Evolutionary conservation across 2,113 vertebrate species (phyloP), one percentile per base, ranked within the genome.

Genomic region (Aldabrachelys gigantea): DNA sequence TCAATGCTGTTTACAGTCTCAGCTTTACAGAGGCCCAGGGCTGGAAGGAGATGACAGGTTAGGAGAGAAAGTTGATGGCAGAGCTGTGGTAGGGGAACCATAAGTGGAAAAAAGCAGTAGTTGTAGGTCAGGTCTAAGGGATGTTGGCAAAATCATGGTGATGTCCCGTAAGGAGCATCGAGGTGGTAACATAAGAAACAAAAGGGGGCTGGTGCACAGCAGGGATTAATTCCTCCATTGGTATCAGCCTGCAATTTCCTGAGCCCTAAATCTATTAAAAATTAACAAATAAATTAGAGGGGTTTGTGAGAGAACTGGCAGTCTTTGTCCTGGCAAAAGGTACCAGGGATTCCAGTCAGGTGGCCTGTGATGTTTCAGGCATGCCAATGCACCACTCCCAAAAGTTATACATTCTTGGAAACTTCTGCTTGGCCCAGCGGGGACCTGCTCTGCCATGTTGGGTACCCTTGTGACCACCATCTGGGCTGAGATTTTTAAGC

Each of bases 401-500:
- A 31, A 12, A 62, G 27, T 62, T 62, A 11, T 11, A 4, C 54
- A 52, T 84, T 52, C 35, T 10, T 47, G 44, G n/a, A 79, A 0
- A 0, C 22, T 80, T 59, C 79, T 53, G 56, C 25, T 17, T 65
- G 59, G 22, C 4, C 52, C 78, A 75, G 69, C 82, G 82, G 65
- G 35, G 2, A 0, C 50, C 22, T 82, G 44, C 31, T 53, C 13
- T 91, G 44, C 76, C 80, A 31, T 82, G 57, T 75, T 25, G 79
- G 24, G 65, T 50, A 29, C 92, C 52, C 1, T 44, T 92, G 81
- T 44, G 65, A 31, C 29, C 90, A 10, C 35, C n/a, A n/a, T 95
- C 89, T 91, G 85, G 95, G 83, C 87, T 95, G 62, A 85, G 93
- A 84, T 97, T 93, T 95, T 96, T 96, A 80, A 75, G 85, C 90